Percentiles rank a stretch among this genome's conserved stretches.
phyloP scores from a whole-genome alignment of 2,888 invertebrate species.

The Junonia oenone region DNA sequence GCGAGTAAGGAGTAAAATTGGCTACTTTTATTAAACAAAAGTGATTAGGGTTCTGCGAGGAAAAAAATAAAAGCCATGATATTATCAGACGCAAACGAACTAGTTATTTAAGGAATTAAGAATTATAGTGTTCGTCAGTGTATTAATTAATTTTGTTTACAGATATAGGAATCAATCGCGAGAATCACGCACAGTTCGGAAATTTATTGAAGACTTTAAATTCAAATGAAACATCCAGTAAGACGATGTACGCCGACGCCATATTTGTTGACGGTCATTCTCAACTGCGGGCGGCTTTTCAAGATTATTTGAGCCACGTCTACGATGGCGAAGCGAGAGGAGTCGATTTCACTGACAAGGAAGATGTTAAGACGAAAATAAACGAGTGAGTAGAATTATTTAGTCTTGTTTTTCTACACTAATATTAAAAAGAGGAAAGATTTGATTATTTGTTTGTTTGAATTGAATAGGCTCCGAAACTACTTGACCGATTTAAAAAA shows the following conservation, averaged over 20 bases:
- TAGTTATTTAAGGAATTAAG: too few species aligned
- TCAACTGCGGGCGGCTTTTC: conserved; percentile 76
- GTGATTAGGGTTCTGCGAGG: too few species aligned
- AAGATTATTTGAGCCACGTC: conserved; percentile 65
- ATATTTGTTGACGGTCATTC: conserved; percentile 80
- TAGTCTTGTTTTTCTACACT: too few species aligned
- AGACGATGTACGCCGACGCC: conserved; percentile 75
- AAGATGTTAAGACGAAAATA: conserved; percentile 57
- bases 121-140: too few species aligned
- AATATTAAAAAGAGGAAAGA: too few species aligned
- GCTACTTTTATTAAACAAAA: too few species aligned
- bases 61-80: too few species aligned
- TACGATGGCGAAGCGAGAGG: conserved; percentile 79
- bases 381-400: conserved; percentile 75
- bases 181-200: conserved; percentile 80
- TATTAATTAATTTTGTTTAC: conserved; percentile 16
- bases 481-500: too few species aligned
- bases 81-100: too few species aligned
- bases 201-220: conserved; percentile 58
- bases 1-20: too few species aligned
- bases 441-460: too few species aligned
- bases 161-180: conserved; percentile 64
- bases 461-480: too few species aligned
- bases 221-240: conserved; percentile 41
- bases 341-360: conserved; percentile 72